Percentiles rank a stretch among this genome's conserved stretches.
Conservation (phyloP, 1,140 invertebrate species). For the Polyergus mexicanus region DNA sequence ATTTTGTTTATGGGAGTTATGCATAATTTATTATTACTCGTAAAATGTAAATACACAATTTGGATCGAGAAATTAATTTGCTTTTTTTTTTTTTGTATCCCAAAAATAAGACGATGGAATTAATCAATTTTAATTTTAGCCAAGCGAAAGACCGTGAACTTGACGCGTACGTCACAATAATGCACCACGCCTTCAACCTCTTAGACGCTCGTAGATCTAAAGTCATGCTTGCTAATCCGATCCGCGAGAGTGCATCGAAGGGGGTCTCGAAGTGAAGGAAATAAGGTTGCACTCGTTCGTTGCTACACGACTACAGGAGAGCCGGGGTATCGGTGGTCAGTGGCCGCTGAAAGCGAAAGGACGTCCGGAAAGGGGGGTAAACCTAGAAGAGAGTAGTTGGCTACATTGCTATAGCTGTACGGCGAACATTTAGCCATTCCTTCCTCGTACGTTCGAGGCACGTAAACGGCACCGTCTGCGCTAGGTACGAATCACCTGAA, state of each 20-base stretch:
- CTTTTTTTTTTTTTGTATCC: background rate
- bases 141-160: slow-evolving; percentile 16
- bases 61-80: background rate
- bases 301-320: background rate
- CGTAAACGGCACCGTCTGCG: background rate
- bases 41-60: background rate
- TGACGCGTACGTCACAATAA: background rate
- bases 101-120: background rate
- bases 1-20: background rate
- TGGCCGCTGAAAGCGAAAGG: slow-evolving; percentile 78
- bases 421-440: slow-evolving; percentile 67
- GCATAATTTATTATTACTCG: background rate
- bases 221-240: background rate
- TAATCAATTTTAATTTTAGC: background rate
- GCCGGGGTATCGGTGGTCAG: slow-evolving; percentile 64
- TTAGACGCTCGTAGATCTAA: background rate
- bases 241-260: background rate
- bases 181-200: slow-evolving; percentile 11
- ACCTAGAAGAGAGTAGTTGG: slow-evolving; percentile 21
- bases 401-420: slow-evolving; percentile 51
- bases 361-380: slow-evolving; percentile 65
- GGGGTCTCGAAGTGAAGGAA: slow-evolving; percentile 15
- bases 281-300: slow-evolving; percentile 24
- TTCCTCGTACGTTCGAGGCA: slow-evolving; percentile 45
- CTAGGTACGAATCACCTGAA: slow-evolving; percentile 14